Evolutionary conservation across 2,888 invertebrate genomes (phyloP), one percentile per base, ranked within the genome.

Genomic region (Drosophila longiperda): DNA sequence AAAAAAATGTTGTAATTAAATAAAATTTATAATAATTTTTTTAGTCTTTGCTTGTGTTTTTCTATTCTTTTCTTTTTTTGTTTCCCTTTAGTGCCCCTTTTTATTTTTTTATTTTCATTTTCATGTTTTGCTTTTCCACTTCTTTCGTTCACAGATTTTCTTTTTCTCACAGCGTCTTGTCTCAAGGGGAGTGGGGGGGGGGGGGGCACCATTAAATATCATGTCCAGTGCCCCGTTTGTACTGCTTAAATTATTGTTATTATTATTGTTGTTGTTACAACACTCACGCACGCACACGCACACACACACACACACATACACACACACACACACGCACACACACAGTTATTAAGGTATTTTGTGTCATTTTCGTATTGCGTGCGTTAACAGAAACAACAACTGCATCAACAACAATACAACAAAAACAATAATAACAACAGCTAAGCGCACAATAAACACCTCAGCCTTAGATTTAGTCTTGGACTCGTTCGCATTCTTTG

Each of bases 21-120:
- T 81, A 82, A 88, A 84, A 88, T 87, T 88, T 85, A 89, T 82
- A 85, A 85, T 89, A 87, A 80, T 86, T 88, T 88, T 64, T 55
- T 45, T 61, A 45, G 23, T 26, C 17, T 36, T 11, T 23, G 53
- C 17, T 20, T 54, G 23, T 53, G 40, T 49, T n/a, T 63, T 34
- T 26, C 3, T 62, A 32, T 60, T 59, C 54, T 52, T 23, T 34
- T 38, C 49, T 4, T 48, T 50, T 38, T 11, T 17, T 45, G 40
- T 50, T 26, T 40, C 26, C 57, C 29, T 29, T 62, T 62, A 20
- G 49, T 52, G 54, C 42, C 57, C 61, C 61, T 62, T 63, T 57
- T 63, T 54, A 40, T 36, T 54, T 49, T 63, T n/a, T 55, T 60
- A 48, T 57, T 61, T 50, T 69, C 60, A 33, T 49, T 61, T 29